Evolutionary conservation across 2,797 vertebrate genomes (phyloP), one percentile per base, ranked within the genome.

Genomic region (Periparus ater): DNA sequence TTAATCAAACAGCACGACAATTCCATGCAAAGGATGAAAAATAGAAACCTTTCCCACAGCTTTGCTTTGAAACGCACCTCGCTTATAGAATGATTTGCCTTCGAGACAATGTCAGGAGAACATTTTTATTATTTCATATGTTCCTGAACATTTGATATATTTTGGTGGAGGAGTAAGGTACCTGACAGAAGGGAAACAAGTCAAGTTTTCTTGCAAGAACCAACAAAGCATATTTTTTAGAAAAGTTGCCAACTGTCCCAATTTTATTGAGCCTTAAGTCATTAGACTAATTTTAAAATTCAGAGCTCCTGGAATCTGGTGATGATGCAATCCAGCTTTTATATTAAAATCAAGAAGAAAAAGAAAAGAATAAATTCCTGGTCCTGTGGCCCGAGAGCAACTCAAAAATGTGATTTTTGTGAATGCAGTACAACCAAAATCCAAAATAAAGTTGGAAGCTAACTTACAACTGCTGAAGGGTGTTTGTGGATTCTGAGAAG

Each of bases 121-220:
- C 18, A 26, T 67, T 85, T 88, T 86, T 88, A 77, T 83, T 57
- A 53, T 90, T 91, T 75, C 54, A 25, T 57, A 66, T 62, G 23
- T 88, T 89, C 79, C 68, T 93, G 60, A 91, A 88, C 85, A 58
- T 88, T 83, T 93, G 54, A 70, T 74, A 42, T 71, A 77, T 92
- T 92, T 94, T 87, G 40, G 53, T n/a, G 91, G 40, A 61, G 36
- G 58, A 57, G 45, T 27, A 60, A 85, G 21, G 48, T 25, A 51
- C 67, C 70, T 55, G 32, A 85, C 0, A 0, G 26, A 67, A 57
- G 20, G 23, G 47, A 63, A 94, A 84, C 42, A 90, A 77, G 27
- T 5, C 11, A 48, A 74, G 57, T 42, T 88, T 86, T 88, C 50
- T 63, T 74, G 50, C 20, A 85, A 54, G 34, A 70, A 50, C 32